Percentiles rank a stretch among this genome's conserved stretches.
phyloP scores from a whole-genome alignment of 2,113 vertebrate genomes.

The Callopanchax toddi region DNA sequence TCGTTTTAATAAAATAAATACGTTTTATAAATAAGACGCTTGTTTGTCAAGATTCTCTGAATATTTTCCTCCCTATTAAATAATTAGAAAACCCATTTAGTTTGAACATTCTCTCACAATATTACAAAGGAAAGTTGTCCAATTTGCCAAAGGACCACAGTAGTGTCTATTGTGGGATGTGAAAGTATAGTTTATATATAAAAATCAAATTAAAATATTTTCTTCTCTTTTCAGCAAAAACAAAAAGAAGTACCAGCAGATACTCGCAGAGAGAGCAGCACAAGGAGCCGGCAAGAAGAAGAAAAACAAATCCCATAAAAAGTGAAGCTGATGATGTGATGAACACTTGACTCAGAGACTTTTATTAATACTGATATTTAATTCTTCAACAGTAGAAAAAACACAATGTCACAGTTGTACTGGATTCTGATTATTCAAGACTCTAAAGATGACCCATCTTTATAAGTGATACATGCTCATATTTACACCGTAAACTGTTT shows the following conservation, averaged over 20 bases:
- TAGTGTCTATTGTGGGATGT: background rate
- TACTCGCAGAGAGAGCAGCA: conserved; percentile 89
- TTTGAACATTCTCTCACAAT: background rate
- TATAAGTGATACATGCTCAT: too few species aligned
- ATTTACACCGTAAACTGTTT: too few species aligned
- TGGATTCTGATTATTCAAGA: too few species aligned
- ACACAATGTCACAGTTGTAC: too few species aligned
- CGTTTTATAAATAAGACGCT: too few species aligned
- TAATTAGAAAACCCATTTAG: background rate
- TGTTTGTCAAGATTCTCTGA: too few species aligned
- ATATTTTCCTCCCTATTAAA: background rate
- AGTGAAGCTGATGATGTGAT: conserved; percentile 36
- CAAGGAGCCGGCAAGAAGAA: conserved; percentile 86
- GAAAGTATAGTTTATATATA: background rate
- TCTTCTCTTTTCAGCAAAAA: conserved; percentile 83
- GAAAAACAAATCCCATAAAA: conserved; percentile 89
- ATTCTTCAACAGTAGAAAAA: too few species aligned
- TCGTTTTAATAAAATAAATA: background rate
- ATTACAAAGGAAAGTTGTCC: background rate
- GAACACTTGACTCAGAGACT: too few species aligned
- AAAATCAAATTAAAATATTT: background rate
- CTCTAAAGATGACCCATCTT: too few species aligned
- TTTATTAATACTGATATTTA: too few species aligned
- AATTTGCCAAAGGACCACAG: too few species aligned
- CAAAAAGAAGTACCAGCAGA: conserved; percentile 91